phyloP scores from a whole-genome alignment of 2,888 invertebrate species.

The Ellobium chinense region DNA sequence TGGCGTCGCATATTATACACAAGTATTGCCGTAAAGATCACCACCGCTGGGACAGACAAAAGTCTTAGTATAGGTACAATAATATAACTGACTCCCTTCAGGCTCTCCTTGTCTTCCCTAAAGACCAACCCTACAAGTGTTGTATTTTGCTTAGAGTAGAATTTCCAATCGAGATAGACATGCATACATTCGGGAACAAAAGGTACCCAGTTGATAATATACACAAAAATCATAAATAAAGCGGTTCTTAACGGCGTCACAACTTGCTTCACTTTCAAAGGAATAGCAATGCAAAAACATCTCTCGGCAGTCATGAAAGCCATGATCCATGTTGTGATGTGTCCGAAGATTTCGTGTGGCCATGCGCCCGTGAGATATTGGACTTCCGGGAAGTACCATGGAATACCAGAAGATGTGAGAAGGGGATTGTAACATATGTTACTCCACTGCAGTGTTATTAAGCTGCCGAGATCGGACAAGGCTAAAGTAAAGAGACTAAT shows the following conservation, averaged over 20 bases:
- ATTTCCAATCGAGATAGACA: constrained; percentile 1
- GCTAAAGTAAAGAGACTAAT: not conserved
- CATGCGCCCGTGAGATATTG: constrained; percentile 13
- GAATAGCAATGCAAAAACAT: constrained; percentile 7
- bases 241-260: not conserved
- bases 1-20: not conserved
- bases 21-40: not conserved
- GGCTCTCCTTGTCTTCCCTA: not conserved
- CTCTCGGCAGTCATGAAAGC: not conserved
- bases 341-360: not conserved
- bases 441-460: not conserved
- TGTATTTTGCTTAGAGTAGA: not conserved
- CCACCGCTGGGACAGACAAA: not conserved
- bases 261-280: not conserved
- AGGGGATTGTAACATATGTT: not conserved
- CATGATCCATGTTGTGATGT: not conserved
- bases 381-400: not conserved
- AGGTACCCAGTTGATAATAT: not conserved
- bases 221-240: not conserved
- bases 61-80: not conserved
- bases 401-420: not conserved
- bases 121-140: not conserved
- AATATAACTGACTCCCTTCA: not conserved
- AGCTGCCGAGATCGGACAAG: not conserved
- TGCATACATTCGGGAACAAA: not conserved